Conservation (phyloP, 2,888 invertebrate genomes). For the Xylophagus ater region DNA sequence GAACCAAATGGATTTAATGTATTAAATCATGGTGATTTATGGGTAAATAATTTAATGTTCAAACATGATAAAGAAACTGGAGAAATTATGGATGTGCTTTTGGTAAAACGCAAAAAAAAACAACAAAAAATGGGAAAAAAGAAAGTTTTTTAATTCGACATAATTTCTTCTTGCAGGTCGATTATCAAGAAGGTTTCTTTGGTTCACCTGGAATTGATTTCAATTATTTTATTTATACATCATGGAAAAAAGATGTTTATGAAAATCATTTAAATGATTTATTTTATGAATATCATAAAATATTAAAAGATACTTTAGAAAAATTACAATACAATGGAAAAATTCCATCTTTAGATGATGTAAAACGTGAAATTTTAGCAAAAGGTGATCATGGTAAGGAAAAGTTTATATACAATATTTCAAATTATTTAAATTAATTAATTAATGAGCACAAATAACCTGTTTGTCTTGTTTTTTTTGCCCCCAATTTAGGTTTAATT, state of each 20-base stretch:
- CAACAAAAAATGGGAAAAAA: too few species aligned
- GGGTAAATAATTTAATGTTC: conserved; percentile 42
- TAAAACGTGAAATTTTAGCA: conserved; percentile 23
- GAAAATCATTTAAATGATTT: conserved; percentile 21
- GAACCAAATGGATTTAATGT: conserved; percentile 32
- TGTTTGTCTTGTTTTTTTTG: background rate
- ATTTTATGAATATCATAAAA: conserved; percentile 22
- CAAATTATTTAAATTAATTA: background rate
- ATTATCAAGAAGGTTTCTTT: conserved; percentile 29
- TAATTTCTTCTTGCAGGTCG: conserved; percentile 21
- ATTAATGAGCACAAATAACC: too few species aligned
- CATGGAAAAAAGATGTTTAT: conserved; percentile 24
- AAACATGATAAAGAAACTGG: conserved; percentile 27
- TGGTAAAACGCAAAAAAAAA: too few species aligned
- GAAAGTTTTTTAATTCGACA: too few species aligned
- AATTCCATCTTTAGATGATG: conserved; percentile 25
- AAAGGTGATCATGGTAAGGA: conserved; percentile 25
- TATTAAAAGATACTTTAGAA: conserved; percentile 20
- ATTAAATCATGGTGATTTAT: conserved; percentile 42
- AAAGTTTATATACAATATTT: background rate
- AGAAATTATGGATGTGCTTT: conserved; percentile 31
- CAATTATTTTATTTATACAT: conserved; percentile 28
- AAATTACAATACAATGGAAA: conserved; percentile 22
- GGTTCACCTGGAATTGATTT: conserved; percentile 31
- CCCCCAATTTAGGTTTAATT: conserved; percentile 21